phyloP scores from a whole-genome alignment of 2,888 invertebrate species.

The Xestia sexstrigata region DNA sequence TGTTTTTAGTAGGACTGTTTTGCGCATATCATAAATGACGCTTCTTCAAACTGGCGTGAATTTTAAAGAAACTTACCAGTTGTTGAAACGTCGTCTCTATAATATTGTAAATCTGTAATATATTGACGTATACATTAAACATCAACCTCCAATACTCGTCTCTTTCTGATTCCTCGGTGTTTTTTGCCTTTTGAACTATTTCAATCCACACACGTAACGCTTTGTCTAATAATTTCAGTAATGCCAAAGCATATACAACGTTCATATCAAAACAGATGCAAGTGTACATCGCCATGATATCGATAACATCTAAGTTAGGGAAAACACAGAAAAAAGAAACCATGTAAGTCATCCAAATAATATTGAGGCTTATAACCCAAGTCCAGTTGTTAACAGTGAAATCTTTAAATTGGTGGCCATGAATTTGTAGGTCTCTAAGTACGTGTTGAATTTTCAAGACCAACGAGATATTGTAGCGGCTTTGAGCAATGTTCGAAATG shows the following conservation, averaged over 20 bases:
- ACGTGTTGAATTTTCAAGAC: conserved; percentile 21
- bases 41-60: not conserved
- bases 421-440: not conserved
- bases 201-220: not conserved
- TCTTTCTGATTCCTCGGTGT: not conserved
- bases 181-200: not conserved
- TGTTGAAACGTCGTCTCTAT: conserved; percentile 15
- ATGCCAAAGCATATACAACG: conserved; percentile 5
- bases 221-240: conserved; percentile 10
- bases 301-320: not conserved
- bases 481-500: not conserved
- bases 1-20: not conserved
- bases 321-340: not conserved
- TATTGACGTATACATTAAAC: conserved; percentile 1
- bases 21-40: not conserved
- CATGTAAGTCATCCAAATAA: not conserved
- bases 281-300: not conserved
- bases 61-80: conserved; percentile 8
- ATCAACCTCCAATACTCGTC: conserved; percentile 9
- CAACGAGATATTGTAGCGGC: conserved; percentile 1
- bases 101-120: conserved; percentile 15
- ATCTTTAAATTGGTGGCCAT: not conserved
- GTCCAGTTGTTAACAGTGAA: conserved; percentile 5
- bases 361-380: conserved; percentile 6
- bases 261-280: conserved; percentile 17